phyloP scores from a whole-genome alignment of 2,888 invertebrate genomes.

The Entomobrya proxima region DNA sequence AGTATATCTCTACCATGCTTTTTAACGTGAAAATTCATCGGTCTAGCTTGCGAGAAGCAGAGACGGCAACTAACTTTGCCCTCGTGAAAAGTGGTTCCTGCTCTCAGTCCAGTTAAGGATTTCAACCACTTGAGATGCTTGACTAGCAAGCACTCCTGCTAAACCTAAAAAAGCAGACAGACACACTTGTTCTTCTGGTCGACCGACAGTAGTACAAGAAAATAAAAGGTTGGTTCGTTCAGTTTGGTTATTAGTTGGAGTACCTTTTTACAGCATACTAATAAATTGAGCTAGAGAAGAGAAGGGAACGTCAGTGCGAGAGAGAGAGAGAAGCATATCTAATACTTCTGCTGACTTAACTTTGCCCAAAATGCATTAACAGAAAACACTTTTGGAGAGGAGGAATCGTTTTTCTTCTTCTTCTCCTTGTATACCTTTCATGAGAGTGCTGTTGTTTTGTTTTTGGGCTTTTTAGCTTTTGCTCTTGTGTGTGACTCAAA shows the following conservation, averaged over 20 bases:
- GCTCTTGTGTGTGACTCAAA: constrained; percentile 48
- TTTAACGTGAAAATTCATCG: constrained; percentile 38
- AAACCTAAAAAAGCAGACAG: constrained; percentile 12
- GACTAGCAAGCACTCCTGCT: neutral
- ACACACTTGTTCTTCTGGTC: constrained; percentile 18
- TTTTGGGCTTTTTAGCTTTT: constrained; percentile 30
- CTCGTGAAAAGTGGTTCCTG: constrained; percentile 63
- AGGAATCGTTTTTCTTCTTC: neutral
- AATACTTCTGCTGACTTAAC: too few relatives aligned
- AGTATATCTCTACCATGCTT: constrained; percentile 43
- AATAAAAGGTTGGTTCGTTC: constrained; percentile 16
- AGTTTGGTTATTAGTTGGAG: constrained; percentile 5
- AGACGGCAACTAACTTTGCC: constrained; percentile 50
- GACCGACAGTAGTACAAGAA: neutral
- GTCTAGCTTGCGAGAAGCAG: neutral
- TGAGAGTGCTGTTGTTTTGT: constrained; percentile 24
- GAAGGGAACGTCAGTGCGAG: neutral
- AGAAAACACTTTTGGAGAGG: neutral
- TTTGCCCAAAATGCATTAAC: constrained; percentile 5
- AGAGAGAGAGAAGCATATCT: neutral
- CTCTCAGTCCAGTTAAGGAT: constrained; percentile 68
- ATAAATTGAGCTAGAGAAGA: constrained; percentile 18
- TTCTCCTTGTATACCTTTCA: neutral
- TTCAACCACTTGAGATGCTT: constrained; percentile 61
- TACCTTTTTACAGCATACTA: neutral